phyloP scores from a whole-genome alignment of 1,140 invertebrate genomes.

The Drosophila funebris region DNA sequence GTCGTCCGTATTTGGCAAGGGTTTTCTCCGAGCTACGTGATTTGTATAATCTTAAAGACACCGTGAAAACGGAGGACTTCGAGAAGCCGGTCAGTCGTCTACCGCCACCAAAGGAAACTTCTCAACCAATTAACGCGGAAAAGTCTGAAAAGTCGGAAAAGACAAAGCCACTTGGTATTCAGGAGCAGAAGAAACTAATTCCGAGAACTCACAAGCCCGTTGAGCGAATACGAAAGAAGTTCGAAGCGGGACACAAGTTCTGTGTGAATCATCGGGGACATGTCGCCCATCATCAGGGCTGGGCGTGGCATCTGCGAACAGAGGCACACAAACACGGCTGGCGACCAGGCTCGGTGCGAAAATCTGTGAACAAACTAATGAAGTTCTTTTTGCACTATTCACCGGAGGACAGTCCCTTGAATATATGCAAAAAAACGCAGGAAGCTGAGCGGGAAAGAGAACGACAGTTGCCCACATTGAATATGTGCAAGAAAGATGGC shows the following conservation, averaged over 20 bases:
- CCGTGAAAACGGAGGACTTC: slow-evolving; percentile 4
- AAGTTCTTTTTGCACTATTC: slow-evolving; percentile 53
- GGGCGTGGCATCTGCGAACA: slow-evolving; percentile 56
- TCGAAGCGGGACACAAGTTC: slow-evolving; percentile 35
- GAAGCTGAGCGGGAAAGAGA: neutral
- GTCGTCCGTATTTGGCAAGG: slow-evolving; percentile 53
- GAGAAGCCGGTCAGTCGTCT: slow-evolving; percentile 2
- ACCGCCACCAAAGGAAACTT: neutral
- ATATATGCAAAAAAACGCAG: slow-evolving; percentile 9
- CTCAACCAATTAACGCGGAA: too few relatives aligned
- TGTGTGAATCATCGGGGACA: slow-evolving; percentile 29
- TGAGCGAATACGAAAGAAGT: neutral
- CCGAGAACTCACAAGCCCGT: neutral
- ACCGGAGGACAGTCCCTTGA: slow-evolving; percentile 3
- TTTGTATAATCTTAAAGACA: slow-evolving; percentile 57
- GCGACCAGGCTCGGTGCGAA: slow-evolving; percentile 65
- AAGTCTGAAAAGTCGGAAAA: too few relatives aligned
- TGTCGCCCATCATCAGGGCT: slow-evolving; percentile 65
- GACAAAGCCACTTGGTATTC: neutral
- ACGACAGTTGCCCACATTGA: slow-evolving; percentile 44
- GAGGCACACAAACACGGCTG: slow-evolving; percentile 54
- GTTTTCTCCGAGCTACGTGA: slow-evolving; percentile 69
- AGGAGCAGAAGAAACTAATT: neutral
- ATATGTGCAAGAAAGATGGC: slow-evolving; percentile 63
- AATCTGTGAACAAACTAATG: slow-evolving; percentile 63